Conservation (phyloP, 1,140 invertebrate genomes). For the Drosophila kohkoa region DNA sequence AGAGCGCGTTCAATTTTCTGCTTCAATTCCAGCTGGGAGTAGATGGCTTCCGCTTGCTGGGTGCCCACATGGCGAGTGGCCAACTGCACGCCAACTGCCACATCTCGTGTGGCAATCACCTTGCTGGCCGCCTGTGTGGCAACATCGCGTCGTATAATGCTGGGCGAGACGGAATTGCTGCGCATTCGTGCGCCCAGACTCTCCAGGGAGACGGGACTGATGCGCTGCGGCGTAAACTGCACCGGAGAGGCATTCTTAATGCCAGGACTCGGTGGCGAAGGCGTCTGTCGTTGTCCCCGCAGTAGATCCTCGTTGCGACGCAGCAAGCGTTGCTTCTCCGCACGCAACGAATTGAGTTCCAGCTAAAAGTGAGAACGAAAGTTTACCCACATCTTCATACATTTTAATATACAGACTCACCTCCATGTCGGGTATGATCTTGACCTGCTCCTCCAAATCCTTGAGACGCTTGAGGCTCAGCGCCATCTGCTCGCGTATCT, state of each 20-base stretch:
- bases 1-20: slow-evolving; percentile 58
- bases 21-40: slow-evolving; percentile 68
- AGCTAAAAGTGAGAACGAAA: slow-evolving; percentile 83
- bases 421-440: slow-evolving; percentile 92
- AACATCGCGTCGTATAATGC: slow-evolving; percentile 86
- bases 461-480: slow-evolving; percentile 90
- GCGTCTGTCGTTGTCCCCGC: slow-evolving; percentile 82
- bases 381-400: background rate
- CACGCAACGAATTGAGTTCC: slow-evolving; percentile 89
- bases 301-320: slow-evolving; percentile 85
- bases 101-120: slow-evolving; percentile 62
- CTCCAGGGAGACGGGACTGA: slow-evolving; percentile 79
- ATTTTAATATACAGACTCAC: slow-evolving; percentile 83
- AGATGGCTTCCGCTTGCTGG: slow-evolving; percentile 56
- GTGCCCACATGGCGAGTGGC: slow-evolving; percentile 57
- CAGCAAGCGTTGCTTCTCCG: slow-evolving; percentile 90
- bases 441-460: slow-evolving; percentile 94
- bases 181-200: slow-evolving; percentile 74
- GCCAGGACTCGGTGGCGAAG: slow-evolving; percentile 69
- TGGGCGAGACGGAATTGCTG: slow-evolving; percentile 64
- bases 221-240: slow-evolving; percentile 79
- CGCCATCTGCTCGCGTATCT: slow-evolving; percentile 87
- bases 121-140: slow-evolving; percentile 87
- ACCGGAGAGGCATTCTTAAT: slow-evolving; percentile 65
- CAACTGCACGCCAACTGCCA: slow-evolving; percentile 50